phyloP scores from a whole-genome alignment of 1,140 invertebrate species.

The Schlechtendalia chinensis region DNA sequence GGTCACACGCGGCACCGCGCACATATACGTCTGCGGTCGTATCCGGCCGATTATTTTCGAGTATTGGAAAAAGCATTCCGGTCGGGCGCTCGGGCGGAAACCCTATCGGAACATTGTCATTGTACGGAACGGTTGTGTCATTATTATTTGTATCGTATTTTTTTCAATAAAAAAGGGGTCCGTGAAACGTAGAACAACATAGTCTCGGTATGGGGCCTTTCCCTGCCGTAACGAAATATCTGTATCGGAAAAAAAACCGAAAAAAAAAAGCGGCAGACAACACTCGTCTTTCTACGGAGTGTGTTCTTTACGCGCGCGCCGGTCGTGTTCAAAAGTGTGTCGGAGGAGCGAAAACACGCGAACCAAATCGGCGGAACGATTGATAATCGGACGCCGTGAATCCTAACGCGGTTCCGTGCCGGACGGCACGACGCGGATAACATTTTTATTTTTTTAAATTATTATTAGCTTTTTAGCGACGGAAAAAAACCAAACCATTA shows the following conservation, averaged over 20 bases:
- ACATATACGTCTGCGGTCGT: constrained; percentile 27
- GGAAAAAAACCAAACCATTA: too few relatives aligned
- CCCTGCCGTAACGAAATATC: background rate
- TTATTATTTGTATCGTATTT: constrained; percentile 28
- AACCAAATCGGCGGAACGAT: too few relatives aligned
- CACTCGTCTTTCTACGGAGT: too few relatives aligned
- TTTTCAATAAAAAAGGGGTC: background rate
- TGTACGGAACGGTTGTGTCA: background rate
- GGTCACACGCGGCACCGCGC: constrained; percentile 13
- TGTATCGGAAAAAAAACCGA: background rate
- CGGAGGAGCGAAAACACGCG: background rate
- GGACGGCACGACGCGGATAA: too few relatives aligned
- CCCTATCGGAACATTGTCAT: constrained; percentile 32
- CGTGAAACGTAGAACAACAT: constrained; percentile 13
- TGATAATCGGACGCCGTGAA: too few relatives aligned
- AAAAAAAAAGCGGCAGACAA: too few relatives aligned
- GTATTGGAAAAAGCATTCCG: constrained; percentile 39
- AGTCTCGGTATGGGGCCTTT: background rate
- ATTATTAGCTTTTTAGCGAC: too few relatives aligned
- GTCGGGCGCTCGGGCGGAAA: constrained; percentile 43
- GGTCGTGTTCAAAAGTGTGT: background rate
- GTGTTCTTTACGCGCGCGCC: background rate
- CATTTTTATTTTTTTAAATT: too few relatives aligned
- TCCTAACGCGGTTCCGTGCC: too few relatives aligned
- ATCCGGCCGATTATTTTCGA: constrained; percentile 40